These are phyloP conservation scores for Phalanger gymnotis DNA, from an alignment of 2,797 vertebrate genomes.

Conservation along the genomic window DNA sequence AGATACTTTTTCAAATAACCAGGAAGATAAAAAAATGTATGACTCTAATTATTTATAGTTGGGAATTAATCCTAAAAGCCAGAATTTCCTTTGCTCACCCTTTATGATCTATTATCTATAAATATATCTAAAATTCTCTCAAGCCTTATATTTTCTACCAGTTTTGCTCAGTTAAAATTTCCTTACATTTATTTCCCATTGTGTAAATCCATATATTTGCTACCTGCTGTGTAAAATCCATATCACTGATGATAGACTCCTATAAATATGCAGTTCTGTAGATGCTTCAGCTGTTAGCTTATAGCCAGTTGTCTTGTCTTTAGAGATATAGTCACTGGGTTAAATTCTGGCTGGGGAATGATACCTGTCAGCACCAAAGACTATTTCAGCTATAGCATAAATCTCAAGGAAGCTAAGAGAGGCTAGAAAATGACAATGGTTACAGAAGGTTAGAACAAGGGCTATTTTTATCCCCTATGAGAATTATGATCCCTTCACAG, in stretches of 20 bases:
- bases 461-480: background rate
- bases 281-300: background rate
- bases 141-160: background rate
- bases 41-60: background rate
- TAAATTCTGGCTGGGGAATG: background rate
- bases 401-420: background rate
- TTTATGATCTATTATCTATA: too few relatives aligned
- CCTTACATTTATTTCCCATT: background rate
- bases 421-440: background rate
- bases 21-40: background rate
- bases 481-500: background rate
- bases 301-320: background rate
- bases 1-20: background rate
- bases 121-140: background rate
- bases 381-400: background rate
- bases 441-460: background rate
- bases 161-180: background rate
- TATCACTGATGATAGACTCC: background rate
- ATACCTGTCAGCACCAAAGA: background rate
- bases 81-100: background rate
- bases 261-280: background rate
- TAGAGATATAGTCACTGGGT: background rate
- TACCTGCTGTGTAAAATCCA: background rate
- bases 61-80: background rate
- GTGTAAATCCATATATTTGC: background rate